Conservation (phyloP, 2,888 invertebrate genomes). For the Parnassius glacialis region DNA sequence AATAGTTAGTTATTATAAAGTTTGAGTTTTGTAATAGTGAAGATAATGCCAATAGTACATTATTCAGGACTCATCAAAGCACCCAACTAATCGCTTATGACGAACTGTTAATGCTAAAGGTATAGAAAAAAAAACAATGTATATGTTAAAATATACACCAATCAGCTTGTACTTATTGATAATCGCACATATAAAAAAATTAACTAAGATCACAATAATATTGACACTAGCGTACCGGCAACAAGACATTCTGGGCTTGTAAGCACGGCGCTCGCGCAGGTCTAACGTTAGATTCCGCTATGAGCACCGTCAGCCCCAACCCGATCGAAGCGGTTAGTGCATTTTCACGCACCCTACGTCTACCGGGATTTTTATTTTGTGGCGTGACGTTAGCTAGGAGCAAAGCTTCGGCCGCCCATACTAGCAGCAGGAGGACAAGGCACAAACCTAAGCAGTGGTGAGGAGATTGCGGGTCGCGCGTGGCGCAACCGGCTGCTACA, state of each 20-base stretch:
- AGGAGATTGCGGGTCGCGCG: constrained; percentile 56
- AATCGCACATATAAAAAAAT: constrained; percentile 46
- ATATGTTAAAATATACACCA: constrained; percentile 11
- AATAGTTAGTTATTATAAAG: no score
- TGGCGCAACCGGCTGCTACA: constrained; percentile 56
- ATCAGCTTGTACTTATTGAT: constrained; percentile 27
- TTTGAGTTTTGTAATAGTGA: no score
- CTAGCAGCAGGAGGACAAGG: constrained; percentile 63
- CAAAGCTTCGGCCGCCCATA: constrained; percentile 45
- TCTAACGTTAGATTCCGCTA: constrained; percentile 42
- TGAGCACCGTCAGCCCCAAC: constrained; percentile 23
- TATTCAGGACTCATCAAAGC: no score
- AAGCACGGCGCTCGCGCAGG: constrained; percentile 66
- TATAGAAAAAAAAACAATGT: constrained; percentile 17
- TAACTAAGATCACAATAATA: constrained; percentile 73
- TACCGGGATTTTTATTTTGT: constrained; percentile 51
- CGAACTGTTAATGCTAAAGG: constrained; percentile 4
- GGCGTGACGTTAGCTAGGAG: constrained; percentile 43
- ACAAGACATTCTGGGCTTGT: constrained; percentile 36
- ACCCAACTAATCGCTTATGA: no score
- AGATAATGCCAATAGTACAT: no score
- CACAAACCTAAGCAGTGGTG: constrained; percentile 79
- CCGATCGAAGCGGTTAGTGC: constrained; percentile 66
- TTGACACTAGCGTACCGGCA: constrained; percentile 48
- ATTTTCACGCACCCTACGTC: constrained; percentile 50